These are phyloP conservation scores for Caenorhabditis sp. DNA, from an alignment of 2,888 invertebrate species.

Conservation along the genomic window DNA sequence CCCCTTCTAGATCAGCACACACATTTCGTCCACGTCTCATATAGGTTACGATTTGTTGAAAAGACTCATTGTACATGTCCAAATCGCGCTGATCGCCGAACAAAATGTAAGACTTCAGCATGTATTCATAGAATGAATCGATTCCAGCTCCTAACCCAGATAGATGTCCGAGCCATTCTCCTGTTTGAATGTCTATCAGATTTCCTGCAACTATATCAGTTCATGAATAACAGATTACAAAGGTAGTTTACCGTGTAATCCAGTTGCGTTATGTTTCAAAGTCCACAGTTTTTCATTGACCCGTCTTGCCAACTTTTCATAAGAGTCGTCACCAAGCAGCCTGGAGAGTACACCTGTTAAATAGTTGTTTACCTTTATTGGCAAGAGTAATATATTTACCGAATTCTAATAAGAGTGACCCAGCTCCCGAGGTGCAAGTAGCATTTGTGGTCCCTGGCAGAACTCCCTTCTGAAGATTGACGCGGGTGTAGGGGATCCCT, in stretches of 20 bases:
- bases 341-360: slow-evolving; percentile 77
- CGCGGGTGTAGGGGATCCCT: slow-evolving; percentile 85
- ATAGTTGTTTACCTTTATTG: neutral
- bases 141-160: slow-evolving; percentile 87
- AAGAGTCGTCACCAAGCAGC: slow-evolving; percentile 86
- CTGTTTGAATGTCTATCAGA: slow-evolving; percentile 87
- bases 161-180: slow-evolving; percentile 86
- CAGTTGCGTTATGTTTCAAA: slow-evolving; percentile 86
- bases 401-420: slow-evolving; percentile 87
- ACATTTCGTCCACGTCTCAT: slow-evolving; percentile 85
- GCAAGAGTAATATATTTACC: slow-evolving; percentile 82
- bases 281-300: slow-evolving; percentile 86
- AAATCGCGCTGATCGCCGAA: slow-evolving; percentile 86
- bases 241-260: slow-evolving; percentile 85
- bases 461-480: slow-evolving; percentile 86
- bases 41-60: slow-evolving; percentile 86
- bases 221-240: neutral
- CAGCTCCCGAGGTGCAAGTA: slow-evolving; percentile 87
- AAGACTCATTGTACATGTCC: slow-evolving; percentile 86
- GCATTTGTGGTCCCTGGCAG: slow-evolving; percentile 85
- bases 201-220: slow-evolving; percentile 85
- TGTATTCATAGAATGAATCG: slow-evolving; percentile 87
- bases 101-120: slow-evolving; percentile 87
- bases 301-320: slow-evolving; percentile 86
- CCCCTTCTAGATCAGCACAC: slow-evolving; percentile 85